Conservation (phyloP, 2,113 vertebrate genomes). For the Sterrhoptilus dennistouni region DNA sequence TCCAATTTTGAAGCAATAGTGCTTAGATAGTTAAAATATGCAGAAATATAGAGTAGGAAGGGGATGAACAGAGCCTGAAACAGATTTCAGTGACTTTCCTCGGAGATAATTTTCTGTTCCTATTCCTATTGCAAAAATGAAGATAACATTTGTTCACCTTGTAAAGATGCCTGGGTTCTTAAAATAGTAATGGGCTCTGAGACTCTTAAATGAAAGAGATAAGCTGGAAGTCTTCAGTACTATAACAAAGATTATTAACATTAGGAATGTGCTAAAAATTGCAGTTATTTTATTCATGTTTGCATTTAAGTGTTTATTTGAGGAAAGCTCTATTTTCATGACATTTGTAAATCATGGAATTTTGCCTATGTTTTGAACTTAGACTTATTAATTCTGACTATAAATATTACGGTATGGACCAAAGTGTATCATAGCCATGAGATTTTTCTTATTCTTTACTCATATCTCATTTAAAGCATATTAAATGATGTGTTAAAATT, state of each 20-base stretch:
- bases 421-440: not conserved
- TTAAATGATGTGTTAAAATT: not conserved
- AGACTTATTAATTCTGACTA: not conserved
- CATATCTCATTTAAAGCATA: not conserved
- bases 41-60: not conserved
- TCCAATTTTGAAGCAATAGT: not conserved
- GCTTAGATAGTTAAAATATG: not conserved
- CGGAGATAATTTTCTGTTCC: not conserved
- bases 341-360: not conserved
- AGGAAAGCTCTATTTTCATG: not conserved
- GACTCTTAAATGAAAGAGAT: not conserved
- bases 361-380: not conserved
- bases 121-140: not conserved
- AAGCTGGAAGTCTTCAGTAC: not conserved
- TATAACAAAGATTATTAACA: not conserved
- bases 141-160: not conserved
- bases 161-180: not conserved
- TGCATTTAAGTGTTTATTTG: not conserved
- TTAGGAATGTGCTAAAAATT: not conserved
- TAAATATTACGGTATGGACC: not conserved
- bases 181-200: not conserved
- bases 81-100: not conserved
- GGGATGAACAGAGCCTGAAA: not conserved
- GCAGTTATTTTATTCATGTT: not conserved
- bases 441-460: not conserved